phyloP scores from a whole-genome alignment of 2,113 vertebrate genomes.

The Chaenocephalus aceratus region DNA sequence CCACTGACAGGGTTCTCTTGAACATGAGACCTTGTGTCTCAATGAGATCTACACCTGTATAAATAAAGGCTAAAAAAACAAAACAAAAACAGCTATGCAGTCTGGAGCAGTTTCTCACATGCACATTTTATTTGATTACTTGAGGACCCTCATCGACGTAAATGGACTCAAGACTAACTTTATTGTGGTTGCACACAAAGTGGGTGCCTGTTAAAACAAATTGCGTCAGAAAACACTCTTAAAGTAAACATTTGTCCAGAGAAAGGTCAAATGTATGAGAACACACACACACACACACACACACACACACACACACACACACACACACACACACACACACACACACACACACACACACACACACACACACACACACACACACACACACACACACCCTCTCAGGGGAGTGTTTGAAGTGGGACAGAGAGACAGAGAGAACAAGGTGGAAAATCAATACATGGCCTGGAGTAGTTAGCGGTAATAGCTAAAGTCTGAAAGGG shows the following conservation, averaged over 20 bases:
- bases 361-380: not conserved
- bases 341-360: not conserved
- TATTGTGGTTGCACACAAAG: not conserved
- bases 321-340: not conserved
- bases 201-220: not conserved
- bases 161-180: conserved; percentile 8
- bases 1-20: no score
- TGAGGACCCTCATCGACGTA: not conserved
- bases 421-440: conserved; percentile 49
- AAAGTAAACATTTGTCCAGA: conserved; percentile 1
- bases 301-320: not conserved
- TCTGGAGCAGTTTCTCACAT: no score
- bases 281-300: not conserved
- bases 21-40: no score
- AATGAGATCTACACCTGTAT: no score
- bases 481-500: conserved; percentile 37
- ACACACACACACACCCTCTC: conserved; percentile 2
- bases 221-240: not conserved
- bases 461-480: conserved; percentile 64
- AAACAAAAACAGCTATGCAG: no score
- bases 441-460: conserved; percentile 66
- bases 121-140: no score
- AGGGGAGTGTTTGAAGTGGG: conserved; percentile 29
- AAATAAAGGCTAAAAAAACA: no score
- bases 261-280: not conserved